phyloP scores from a whole-genome alignment of 1,140 invertebrate genomes.

The Euura saliciscinereae region DNA sequence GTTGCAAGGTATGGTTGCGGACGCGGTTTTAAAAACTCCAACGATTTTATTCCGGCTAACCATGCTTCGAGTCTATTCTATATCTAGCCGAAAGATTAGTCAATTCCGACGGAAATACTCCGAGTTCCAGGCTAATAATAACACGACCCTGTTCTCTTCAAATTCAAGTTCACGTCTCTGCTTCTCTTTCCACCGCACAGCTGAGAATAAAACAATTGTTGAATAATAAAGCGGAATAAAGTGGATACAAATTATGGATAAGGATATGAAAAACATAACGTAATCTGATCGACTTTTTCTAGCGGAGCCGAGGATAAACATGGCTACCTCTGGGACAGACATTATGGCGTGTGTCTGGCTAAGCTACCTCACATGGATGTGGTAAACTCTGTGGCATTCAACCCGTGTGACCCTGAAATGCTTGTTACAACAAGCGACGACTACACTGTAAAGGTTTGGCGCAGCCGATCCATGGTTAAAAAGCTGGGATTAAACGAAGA shows the following conservation, averaged over 20 bases:
- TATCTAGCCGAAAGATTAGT: not conserved
- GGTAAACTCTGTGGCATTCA: conserved; percentile 88
- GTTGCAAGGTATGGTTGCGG: conserved; percentile 72
- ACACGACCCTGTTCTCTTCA: not conserved
- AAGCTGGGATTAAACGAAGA: conserved; percentile 50
- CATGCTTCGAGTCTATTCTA: not conserved
- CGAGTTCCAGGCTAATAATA: not conserved
- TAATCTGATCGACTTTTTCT: conserved; percentile 38
- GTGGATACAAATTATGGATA: conserved; percentile 5
- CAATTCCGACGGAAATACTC: not conserved
- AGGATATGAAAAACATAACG: conserved; percentile 3
- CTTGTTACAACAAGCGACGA: conserved; percentile 89
- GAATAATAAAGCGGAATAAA: conserved; percentile 7
- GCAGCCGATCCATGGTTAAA: conserved; percentile 60
- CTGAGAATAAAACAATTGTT: conserved; percentile 12
- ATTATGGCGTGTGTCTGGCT: conserved; percentile 81
- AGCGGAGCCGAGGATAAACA: conserved; percentile 88
- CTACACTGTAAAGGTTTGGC: conserved; percentile 78
- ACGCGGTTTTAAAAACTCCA: not conserved
- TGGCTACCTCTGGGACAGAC: conserved; percentile 86
- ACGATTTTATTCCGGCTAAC: conserved; percentile 12
- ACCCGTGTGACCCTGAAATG: conserved; percentile 82
- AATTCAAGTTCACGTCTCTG: not conserved
- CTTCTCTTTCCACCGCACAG: not conserved
- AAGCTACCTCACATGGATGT: conserved; percentile 83